A percentile compares a stretch with the other conserved stretches of the same genome.
phyloP scores from a whole-genome alignment of 2,888 invertebrate genomes.

The Noctua janthina region DNA sequence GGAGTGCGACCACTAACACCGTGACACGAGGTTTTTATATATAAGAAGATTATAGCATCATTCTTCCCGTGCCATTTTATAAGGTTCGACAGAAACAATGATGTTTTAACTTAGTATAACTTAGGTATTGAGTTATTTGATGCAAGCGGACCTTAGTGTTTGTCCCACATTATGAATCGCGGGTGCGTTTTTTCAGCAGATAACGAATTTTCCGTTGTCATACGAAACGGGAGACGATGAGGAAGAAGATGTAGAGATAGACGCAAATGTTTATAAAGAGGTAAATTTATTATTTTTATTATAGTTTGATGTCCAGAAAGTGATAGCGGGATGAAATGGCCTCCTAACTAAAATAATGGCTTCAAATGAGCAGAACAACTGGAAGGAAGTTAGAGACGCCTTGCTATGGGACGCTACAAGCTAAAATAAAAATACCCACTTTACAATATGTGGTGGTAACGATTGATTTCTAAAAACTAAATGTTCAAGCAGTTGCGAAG shows the following conservation, averaged over 20 bases:
- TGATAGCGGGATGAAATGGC: neutral
- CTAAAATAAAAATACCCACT: neutral
- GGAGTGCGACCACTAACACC: too few relatives aligned
- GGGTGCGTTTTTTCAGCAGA: constrained; percentile 12
- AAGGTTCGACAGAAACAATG: neutral
- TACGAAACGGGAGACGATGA: constrained; percentile 82
- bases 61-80: neutral
- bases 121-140: neutral
- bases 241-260: constrained; percentile 71
- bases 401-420: neutral
- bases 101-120: neutral
- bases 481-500: neutral
- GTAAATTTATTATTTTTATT: constrained; percentile 63
- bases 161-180: neutral
- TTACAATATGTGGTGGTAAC: neutral
- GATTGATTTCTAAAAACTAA: neutral
- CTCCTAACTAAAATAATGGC: neutral
- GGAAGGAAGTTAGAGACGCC: neutral
- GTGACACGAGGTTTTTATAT: too few relatives aligned
- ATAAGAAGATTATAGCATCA: neutral
- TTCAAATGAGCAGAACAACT: neutral
- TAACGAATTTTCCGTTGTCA: constrained; percentile 70
- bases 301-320: neutral
- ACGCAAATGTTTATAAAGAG: constrained; percentile 72
- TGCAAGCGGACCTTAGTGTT: neutral